These are phyloP conservation scores for Platalea minor DNA, from an alignment of 2,797 vertebrate species.

Conservation along the genomic window DNA sequence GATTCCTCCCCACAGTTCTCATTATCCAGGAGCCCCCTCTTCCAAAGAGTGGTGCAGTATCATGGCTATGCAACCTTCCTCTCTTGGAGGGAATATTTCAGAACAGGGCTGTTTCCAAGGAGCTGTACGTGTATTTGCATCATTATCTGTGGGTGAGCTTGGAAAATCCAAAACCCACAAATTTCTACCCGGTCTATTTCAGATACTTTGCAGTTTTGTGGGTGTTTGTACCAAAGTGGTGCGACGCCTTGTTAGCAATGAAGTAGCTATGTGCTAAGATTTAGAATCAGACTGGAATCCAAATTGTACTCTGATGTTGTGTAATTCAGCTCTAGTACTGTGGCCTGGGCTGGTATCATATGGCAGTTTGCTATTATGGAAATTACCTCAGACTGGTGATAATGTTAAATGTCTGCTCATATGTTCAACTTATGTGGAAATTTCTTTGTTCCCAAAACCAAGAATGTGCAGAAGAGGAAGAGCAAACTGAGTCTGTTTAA, in stretches of 20 bases:
- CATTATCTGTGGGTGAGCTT: neutral
- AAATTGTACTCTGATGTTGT: neutral
- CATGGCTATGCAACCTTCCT: neutral
- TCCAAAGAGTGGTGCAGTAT: neutral
- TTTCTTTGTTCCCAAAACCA: constrained; percentile 36
- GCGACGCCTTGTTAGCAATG: neutral
- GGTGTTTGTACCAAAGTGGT: neutral
- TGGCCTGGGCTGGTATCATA: constrained; percentile 1
- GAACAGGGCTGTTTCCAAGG: neutral
- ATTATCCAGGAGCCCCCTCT: neutral
- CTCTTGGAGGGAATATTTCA: neutral
- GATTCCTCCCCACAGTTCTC: neutral
- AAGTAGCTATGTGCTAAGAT: neutral
- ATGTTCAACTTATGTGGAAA: neutral
- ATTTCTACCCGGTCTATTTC: neutral
- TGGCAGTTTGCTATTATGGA: constrained; percentile 28
- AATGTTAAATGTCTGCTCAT: constrained; percentile 34
- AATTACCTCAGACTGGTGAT: constrained; percentile 3
- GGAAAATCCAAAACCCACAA: neutral
- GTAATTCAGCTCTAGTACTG: neutral
- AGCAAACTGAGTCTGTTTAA: neutral
- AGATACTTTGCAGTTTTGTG: neutral
- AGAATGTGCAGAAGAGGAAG: constrained; percentile 15
- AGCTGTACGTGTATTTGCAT: neutral
- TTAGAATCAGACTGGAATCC: neutral